Conservation (phyloP, 1,140 invertebrate species). For the Metopolophium dirhodum region DNA sequence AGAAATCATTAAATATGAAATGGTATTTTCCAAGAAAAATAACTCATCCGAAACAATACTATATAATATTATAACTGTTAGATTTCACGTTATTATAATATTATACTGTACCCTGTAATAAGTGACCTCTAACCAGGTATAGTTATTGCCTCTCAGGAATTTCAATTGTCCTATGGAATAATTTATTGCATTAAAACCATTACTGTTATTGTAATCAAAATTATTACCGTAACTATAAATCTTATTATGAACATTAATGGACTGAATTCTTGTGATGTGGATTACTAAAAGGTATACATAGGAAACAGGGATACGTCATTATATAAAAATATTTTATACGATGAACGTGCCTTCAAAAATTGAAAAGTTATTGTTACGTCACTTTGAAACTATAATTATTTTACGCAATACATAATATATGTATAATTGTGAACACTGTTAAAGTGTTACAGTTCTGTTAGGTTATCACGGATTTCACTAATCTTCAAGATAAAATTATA, state of each 20-base stretch:
- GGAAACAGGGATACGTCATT: too few species aligned
- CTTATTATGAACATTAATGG: neutral
- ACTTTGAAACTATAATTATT: neutral
- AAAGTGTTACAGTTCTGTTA: neutral
- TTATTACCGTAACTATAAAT: neutral
- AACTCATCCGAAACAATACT: too few species aligned
- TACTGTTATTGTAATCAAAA: neutral
- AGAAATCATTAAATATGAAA: too few species aligned
- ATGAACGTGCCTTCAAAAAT: neutral
- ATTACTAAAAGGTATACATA: neutral
- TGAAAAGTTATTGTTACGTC: neutral
- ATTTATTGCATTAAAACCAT: neutral
- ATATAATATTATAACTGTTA: neutral
- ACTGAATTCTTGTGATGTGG: neutral
- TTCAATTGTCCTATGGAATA: neutral
- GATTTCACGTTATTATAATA: neutral
- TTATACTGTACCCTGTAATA: neutral
- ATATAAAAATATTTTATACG: neutral
- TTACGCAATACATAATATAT: too few species aligned
- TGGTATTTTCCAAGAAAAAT: too few species aligned
- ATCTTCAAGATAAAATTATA: too few species aligned
- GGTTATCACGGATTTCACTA: too few species aligned
- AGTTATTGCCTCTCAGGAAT: neutral
- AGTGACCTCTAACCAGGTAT: neutral
- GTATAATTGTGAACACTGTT: too few species aligned